phyloP scores from a whole-genome alignment of 2,797 vertebrate genomes.

The Scyliorhinus canicula region DNA sequence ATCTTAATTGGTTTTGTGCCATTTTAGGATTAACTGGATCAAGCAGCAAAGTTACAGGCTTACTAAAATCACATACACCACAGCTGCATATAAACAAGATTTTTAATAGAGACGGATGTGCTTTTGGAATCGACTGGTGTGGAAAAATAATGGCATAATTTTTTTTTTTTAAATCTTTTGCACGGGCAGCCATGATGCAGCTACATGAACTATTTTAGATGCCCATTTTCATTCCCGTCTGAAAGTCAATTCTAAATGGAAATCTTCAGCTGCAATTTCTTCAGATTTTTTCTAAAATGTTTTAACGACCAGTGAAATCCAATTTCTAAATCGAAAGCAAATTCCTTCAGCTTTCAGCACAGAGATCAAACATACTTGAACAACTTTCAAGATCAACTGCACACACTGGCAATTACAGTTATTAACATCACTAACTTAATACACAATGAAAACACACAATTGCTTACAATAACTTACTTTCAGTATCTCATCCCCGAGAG shows the following conservation, averaged over 20 bases:
- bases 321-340: neutral
- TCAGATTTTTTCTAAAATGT: neutral
- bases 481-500: slow-evolving; percentile 53
- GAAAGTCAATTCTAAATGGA: neutral
- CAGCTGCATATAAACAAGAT: neutral
- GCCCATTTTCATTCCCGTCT: neutral
- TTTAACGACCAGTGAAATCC: neutral
- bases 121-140: neutral
- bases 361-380: neutral
- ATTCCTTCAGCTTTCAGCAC: neutral
- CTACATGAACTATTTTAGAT: neutral
- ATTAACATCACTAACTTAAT: neutral
- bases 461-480: neutral
- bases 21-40: neutral
- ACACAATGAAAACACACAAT: neutral
- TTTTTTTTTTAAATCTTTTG: neutral
- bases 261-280: neutral
- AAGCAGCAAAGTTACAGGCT: neutral
- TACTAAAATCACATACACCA: neutral
- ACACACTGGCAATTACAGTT: neutral
- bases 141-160: neutral
- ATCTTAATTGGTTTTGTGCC: neutral
- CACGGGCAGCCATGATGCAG: neutral
- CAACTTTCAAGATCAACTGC: neutral
- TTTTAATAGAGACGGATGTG: neutral